phyloP scores from a whole-genome alignment of 2,113 vertebrate genomes.

The Dasyurus viverrinus region DNA sequence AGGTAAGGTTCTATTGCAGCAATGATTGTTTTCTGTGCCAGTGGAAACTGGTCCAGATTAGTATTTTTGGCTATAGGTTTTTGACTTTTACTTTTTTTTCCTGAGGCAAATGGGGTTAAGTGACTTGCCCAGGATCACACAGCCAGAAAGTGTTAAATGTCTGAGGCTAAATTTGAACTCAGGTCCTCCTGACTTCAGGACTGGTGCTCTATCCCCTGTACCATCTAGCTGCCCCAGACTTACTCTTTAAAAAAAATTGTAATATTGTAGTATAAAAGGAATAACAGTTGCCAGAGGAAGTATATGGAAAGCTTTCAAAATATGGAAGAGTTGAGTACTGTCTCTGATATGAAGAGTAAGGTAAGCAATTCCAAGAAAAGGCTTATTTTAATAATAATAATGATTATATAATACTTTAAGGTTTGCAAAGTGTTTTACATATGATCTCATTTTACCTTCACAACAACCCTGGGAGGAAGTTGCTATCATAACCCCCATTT shows the following conservation, averaged over 20 bases:
- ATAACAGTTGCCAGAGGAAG: not conserved
- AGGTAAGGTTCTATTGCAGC: not conserved
- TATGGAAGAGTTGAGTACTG: not conserved
- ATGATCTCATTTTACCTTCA: not conserved
- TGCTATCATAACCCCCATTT: too few relatives aligned
- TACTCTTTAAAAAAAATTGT: conserved; percentile 17
- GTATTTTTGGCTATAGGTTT: not conserved
- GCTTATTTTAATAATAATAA: not conserved
- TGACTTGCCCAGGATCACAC: too few relatives aligned
- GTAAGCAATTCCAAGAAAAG: not conserved
- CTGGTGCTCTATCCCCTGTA: too few relatives aligned
- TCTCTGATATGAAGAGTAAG: not conserved
- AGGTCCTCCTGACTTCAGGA: too few relatives aligned
- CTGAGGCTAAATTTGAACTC: too few relatives aligned
- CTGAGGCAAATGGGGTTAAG: too few relatives aligned
- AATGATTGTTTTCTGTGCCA: not conserved
- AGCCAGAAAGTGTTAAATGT: too few relatives aligned
- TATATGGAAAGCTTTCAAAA: not conserved
- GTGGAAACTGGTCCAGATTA: not conserved
- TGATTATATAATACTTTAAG: not conserved
- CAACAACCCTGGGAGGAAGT: not conserved
- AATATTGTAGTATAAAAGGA: conserved; percentile 6
- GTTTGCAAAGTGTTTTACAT: not conserved
- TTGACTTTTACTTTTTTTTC: not conserved
- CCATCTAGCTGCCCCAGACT: too few relatives aligned